Evolutionary conservation across 2,113 vertebrate genomes (phyloP), one percentile per base, ranked within the genome.

Genomic region (Ginglymostoma cirratum): DNA sequence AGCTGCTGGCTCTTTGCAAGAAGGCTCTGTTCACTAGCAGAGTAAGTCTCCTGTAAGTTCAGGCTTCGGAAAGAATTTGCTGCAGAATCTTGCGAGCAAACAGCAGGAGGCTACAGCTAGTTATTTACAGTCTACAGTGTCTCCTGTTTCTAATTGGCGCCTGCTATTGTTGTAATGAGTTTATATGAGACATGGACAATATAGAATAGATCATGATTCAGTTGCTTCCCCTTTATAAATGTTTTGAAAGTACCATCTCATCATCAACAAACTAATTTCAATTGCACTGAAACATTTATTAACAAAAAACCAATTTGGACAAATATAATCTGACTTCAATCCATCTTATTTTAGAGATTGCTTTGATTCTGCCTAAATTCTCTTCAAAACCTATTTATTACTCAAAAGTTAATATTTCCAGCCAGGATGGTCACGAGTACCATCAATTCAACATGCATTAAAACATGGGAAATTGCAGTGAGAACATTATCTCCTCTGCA

Each of bases 121-220:
- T 76, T 95, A 72, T 72, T 95, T 95, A 72, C 94, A 34, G 94
- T 95, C 94, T 72, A 45, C 94, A 72, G 94, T 72, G 67, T 72
- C 67, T 95, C 69, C 38, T 95, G 94, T 24, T 95, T 76, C 67
- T 95, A 95, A 95, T 95, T 95, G 94, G 94, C 94, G 94, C 94
- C 94, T 95, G 94, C 67, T 52, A 95, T 23, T 95, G 94, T 72
- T 34, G 27, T 95, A 95, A 95, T 72, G 94, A 95, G 94, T 72
- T 94, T 72, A 95, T 45, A 95, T 12, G 69, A 95, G 67, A 24
- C 69, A 76, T 95, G 94, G 69, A 95, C 94, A 95, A 95, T 95
- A 45, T 69, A 72, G 94, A 76, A 69, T 76, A 72, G 94, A 72
- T 48, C 42, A 72, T 95, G 94, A 95, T 95, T 95, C 94, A 95